phyloP scores from a whole-genome alignment of 2,888 invertebrate species.

The Noctua comes region DNA sequence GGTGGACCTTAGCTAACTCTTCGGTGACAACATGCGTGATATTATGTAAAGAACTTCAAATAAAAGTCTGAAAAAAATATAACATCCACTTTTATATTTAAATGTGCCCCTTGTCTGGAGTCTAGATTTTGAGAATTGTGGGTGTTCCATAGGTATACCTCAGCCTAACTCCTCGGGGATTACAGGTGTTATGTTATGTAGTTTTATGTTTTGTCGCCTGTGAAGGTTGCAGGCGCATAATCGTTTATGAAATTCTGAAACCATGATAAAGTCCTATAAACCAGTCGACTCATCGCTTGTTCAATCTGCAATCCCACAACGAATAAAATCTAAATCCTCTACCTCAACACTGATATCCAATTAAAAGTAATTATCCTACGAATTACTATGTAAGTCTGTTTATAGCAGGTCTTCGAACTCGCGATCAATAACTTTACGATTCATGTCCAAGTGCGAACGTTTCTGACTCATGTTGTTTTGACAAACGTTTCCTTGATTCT shows the following conservation, averaged over 20 bases:
- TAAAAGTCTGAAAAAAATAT: neutral
- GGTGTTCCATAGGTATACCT: neutral
- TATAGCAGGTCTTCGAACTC: slow-evolving; percentile 65
- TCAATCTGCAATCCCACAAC: slow-evolving; percentile 6
- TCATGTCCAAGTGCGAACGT: slow-evolving; percentile 54
- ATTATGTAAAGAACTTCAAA: neutral
- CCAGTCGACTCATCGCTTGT: neutral
- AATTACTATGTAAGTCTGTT: slow-evolving; percentile 54
- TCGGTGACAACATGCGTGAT: neutral
- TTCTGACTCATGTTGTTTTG: slow-evolving; percentile 63
- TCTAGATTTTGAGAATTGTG: neutral
- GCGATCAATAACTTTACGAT: slow-evolving; percentile 61
- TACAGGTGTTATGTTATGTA: neutral
- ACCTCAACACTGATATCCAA: slow-evolving; percentile 41
- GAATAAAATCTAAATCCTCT: slow-evolving; percentile 12
- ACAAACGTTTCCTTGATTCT: slow-evolving; percentile 55
- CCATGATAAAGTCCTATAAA: neutral
- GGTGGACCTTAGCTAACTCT: neutral
- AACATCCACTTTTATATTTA: neutral
- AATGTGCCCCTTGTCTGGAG: neutral
- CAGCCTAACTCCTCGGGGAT: too few species aligned
- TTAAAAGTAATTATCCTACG: slow-evolving; percentile 62
- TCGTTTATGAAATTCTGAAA: neutral
- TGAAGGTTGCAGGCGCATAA: neutral
- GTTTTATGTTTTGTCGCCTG: neutral